Percentiles rank a stretch among this genome's conserved stretches.
Conservation (phyloP, 2,797 vertebrate genomes). For the Leucoraja ocellata region DNA sequence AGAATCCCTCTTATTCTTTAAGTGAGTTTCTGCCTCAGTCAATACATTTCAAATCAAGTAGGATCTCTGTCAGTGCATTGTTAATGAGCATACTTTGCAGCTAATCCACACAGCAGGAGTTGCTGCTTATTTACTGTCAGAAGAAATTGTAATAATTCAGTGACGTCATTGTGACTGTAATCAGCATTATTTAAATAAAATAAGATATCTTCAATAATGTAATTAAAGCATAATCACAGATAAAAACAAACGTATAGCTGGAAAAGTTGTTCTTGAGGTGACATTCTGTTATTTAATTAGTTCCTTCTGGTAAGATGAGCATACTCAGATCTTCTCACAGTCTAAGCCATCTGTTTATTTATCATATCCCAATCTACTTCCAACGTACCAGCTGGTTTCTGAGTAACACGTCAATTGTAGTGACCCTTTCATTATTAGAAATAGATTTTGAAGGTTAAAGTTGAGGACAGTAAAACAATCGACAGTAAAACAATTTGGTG, state of each 20-base stretch:
- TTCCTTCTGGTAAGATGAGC: slow-evolving; percentile 52
- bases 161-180: slow-evolving; percentile 1
- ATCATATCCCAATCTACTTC: slow-evolving; percentile 47
- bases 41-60: slow-evolving; percentile 8
- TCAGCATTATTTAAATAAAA: slow-evolving; percentile 20
- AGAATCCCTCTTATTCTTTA: background rate
- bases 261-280: slow-evolving; percentile 25
- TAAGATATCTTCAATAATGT: slow-evolving; percentile 7
- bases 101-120: slow-evolving; percentile 24
- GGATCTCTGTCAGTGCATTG: background rate
- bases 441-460: background rate
- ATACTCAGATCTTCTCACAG: slow-evolving; percentile 41
- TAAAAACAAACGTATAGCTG: slow-evolving; percentile 10
- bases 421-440: background rate
- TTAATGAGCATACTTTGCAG: slow-evolving; percentile 20
- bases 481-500: background rate
- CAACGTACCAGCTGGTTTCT: slow-evolving; percentile 46
- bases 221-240: slow-evolving; percentile 35
- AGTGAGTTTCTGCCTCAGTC: background rate
- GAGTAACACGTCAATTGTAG: slow-evolving; percentile 44
- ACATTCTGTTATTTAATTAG: slow-evolving; percentile 43
- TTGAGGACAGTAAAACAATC: background rate
- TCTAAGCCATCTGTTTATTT: slow-evolving; percentile 48
- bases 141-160: background rate
- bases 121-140: background rate